Conservation (phyloP, 2,888 invertebrate species). For the Brenthis ino region DNA sequence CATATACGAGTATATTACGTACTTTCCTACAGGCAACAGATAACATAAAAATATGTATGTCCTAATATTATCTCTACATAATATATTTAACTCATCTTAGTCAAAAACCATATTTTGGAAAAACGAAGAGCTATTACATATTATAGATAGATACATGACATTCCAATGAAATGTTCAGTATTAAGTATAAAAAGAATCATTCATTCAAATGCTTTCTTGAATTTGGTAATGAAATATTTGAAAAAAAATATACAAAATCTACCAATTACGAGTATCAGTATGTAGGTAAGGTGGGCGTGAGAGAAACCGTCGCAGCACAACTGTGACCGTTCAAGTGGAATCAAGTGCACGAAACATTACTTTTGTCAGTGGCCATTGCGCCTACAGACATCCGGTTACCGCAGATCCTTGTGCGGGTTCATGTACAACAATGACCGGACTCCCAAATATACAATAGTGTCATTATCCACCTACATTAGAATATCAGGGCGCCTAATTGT, state of each 20-base stretch:
- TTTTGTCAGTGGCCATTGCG: slow-evolving; percentile 60
- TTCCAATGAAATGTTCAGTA: too few species aligned
- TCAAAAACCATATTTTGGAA: too few species aligned
- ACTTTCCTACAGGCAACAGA: not conserved
- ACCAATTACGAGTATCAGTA: not conserved
- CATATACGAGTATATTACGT: too few species aligned
- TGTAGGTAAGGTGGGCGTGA: slow-evolving; percentile 47
- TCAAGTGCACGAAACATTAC: slow-evolving; percentile 76
- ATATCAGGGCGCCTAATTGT: slow-evolving; percentile 17
- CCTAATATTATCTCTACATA: too few species aligned
- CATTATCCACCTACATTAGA: slow-evolving; percentile 29
- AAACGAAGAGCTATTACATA: too few species aligned
- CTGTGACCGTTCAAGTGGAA: slow-evolving; percentile 72
- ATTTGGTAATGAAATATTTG: too few species aligned
- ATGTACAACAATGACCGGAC: slow-evolving; percentile 35
- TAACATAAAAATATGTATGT: too few species aligned
- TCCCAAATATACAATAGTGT: slow-evolving; percentile 36
- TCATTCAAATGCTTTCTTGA: too few species aligned
- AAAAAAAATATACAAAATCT: not conserved
- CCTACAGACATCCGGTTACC: slow-evolving; percentile 67
- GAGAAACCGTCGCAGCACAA: slow-evolving; percentile 61
- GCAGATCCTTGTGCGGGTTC: slow-evolving; percentile 48
- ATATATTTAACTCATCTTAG: too few species aligned
- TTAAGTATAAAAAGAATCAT: too few species aligned
- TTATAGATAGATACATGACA: too few species aligned